Evolutionary conservation across 1,140 invertebrate species (phyloP), one percentile per base, ranked within the genome.

Genomic region (Trichonephila clavata): DNA sequence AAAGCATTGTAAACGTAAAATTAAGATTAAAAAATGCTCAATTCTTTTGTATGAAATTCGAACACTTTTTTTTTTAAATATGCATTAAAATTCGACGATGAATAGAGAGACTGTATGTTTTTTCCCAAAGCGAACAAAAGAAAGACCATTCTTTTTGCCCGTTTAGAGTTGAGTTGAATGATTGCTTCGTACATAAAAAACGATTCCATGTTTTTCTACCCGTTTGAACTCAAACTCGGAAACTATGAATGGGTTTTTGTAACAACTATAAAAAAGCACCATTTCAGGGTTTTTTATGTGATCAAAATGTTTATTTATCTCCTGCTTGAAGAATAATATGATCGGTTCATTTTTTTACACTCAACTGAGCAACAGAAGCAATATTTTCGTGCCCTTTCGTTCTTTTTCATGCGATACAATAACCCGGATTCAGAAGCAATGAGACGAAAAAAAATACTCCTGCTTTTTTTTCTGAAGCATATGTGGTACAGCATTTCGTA

Each of bases 221-320:
- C 63, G 10, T 18, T 89, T 68, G 24, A 87, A 32, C 21, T 63
- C 27, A 8, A 65, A 87, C 86, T 87, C 27, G 18, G 16, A 60
- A 63, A 27, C 86, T 20, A 63, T 87, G 86, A 63, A 87, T 87
- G 60, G 59, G 86, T 63, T 89, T 89, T 89, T 77, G 63, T 50
- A 57, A 77, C 63, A 43, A 32, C 63, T 32, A 71, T 89, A 89
- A 89, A 89, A 89, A 89, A 63, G 60, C 27, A 20, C 63, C 87
- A 77, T 68, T 77, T 89, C 14, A 50, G 50, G 50, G 7, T 50
- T 77, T 81, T 87, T 84, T 87, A n/a, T 90, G 77, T 32, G 71
- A 80, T 90, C 68, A 87, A 90, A 90, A 90, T 90, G 27, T 89
- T 89, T 89, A 90, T 90, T 90, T 90, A 81, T 90, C 77, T 32